Evolutionary conservation across 2,888 invertebrate species (phyloP).

Genomic region (Norana najaformis): DNA sequence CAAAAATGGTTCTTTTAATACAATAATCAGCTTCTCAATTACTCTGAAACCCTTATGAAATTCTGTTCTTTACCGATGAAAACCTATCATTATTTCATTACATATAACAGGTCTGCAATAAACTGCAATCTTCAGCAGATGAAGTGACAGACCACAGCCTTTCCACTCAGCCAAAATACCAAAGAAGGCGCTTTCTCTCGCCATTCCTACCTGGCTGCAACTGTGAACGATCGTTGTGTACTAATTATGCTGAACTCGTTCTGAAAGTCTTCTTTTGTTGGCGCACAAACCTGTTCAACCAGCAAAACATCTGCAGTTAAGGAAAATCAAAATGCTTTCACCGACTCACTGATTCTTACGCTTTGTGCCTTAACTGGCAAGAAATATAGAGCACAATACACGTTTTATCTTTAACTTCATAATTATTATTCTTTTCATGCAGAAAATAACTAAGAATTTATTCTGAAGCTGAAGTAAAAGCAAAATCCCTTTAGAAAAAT

Average conservation of each 20-base stretch:
- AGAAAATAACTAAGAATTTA: too few species aligned
- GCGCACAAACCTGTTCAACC: constrained; percentile 49
- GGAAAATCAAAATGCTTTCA: neutral
- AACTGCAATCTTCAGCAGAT: neutral
- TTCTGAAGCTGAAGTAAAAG: too few species aligned
- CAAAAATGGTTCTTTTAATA: neutral
- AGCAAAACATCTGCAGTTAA: neutral
- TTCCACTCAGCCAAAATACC: neutral
- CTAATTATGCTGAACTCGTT: constrained; percentile 68
- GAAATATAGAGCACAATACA: too few species aligned
- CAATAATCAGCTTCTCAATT: too few species aligned
- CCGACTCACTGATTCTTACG: neutral
- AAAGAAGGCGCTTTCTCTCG: neutral
- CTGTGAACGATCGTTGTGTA: constrained; percentile 66
- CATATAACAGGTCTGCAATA: neutral
- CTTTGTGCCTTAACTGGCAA: neutral
- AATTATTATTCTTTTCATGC: too few species aligned
- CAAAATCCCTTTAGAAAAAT: too few species aligned
- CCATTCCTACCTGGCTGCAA: constrained; percentile 64
- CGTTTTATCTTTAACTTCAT: too few species aligned
- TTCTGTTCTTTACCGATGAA: too few species aligned
- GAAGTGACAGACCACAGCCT: neutral
- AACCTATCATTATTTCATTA: neutral
- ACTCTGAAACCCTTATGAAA: neutral
- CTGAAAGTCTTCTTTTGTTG: constrained; percentile 63